A percentile compares a stretch with the other conserved stretches of the same genome.
These are phyloP conservation scores for Margaritifera margaritifera DNA, from an alignment of 2,888 invertebrate species.

Conservation along the genomic window DNA sequence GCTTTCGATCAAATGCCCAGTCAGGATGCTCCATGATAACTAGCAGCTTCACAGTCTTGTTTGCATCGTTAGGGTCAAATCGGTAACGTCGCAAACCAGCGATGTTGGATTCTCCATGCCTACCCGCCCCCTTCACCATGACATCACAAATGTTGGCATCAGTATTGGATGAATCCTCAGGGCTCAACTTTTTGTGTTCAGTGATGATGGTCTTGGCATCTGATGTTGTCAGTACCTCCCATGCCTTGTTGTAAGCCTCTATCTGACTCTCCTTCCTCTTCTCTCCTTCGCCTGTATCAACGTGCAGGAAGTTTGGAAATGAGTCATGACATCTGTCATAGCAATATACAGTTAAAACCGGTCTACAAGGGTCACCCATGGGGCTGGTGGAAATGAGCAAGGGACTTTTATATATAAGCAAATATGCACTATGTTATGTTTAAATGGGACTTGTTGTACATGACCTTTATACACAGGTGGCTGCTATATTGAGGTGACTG, in stretches of 20 bases:
- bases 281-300: slow-evolving; percentile 33
- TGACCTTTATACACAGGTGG: too few relatives aligned
- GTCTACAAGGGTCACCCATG: too few relatives aligned
- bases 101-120: slow-evolving; percentile 49
- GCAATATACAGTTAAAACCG: too few relatives aligned
- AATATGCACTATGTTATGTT: too few relatives aligned
- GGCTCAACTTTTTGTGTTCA: slow-evolving; percentile 36
- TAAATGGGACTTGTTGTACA: too few relatives aligned
- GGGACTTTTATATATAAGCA: too few relatives aligned
- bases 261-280: slow-evolving; percentile 39
- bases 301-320: too few relatives aligned
- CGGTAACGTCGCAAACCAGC: slow-evolving; percentile 36
- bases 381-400: too few relatives aligned
- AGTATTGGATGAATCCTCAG: slow-evolving; percentile 31
- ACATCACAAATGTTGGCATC: slow-evolving; percentile 45
- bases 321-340: too few relatives aligned
- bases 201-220: slow-evolving; percentile 33
- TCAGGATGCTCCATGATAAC: slow-evolving; percentile 56
- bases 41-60: slow-evolving; percentile 26
- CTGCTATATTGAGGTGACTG: too few relatives aligned
- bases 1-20: slow-evolving; percentile 52
- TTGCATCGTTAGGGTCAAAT: slow-evolving; percentile 14
- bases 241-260: slow-evolving; percentile 37
- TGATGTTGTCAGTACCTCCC: slow-evolving; percentile 35
- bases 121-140: slow-evolving; percentile 48